phyloP scores from a whole-genome alignment of 2,797 vertebrate genomes.

The Peromyscus nudipes region DNA sequence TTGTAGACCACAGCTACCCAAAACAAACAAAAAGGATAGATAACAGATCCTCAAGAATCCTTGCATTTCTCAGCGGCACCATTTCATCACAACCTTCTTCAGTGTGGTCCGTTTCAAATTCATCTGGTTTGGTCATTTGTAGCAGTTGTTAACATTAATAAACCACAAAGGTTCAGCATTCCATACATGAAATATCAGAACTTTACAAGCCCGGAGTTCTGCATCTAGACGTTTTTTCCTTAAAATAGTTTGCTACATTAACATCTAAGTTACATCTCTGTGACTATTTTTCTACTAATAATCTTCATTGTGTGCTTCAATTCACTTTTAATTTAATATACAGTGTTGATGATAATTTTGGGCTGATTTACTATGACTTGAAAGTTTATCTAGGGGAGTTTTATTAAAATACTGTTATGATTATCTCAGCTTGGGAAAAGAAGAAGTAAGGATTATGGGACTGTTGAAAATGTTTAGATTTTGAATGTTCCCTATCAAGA shows the following conservation, averaged over 20 bases:
- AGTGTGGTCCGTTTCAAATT: background rate
- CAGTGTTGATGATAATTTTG: background rate
- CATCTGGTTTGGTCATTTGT: background rate
- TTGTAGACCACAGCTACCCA: background rate
- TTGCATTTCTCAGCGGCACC: background rate
- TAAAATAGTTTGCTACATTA: constrained; percentile 4
- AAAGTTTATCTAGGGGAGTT: constrained; percentile 66
- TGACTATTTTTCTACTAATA: constrained; percentile 47
- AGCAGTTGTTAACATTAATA: background rate
- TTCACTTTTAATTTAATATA: constrained; percentile 34
- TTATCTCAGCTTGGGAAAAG: constrained; percentile 56
- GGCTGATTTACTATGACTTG: constrained; percentile 27
- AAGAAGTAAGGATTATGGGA: constrained; percentile 61
- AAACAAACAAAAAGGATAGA: background rate
- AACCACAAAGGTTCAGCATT: constrained; percentile 32
- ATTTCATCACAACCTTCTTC: constrained; percentile 23
- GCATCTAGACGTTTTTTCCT: constrained; percentile 16
- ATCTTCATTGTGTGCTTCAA: constrained; percentile 10
- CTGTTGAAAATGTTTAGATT: constrained; percentile 65
- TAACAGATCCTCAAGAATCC: background rate
- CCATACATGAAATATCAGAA: constrained; percentile 40
- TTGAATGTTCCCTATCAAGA: constrained; percentile 41
- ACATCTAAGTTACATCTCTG: constrained; percentile 26
- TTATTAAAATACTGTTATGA: constrained; percentile 66
- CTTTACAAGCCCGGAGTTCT: constrained; percentile 2